Evolutionary conservation across 2,797 vertebrate species (phyloP).

Genomic region (Lithobates pipiens): DNA sequence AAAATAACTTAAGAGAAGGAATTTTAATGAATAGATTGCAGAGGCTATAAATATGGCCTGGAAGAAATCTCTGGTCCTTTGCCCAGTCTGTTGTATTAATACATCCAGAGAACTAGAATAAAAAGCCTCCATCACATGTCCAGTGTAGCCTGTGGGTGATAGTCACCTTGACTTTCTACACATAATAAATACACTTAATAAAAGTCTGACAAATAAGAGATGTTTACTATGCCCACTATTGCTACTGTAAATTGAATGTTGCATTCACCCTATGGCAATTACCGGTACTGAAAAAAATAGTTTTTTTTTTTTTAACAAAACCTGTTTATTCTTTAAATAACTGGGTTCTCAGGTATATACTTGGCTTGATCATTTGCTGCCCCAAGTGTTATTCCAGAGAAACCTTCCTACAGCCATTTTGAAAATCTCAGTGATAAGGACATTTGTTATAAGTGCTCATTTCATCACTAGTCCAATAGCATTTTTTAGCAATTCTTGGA

Average conservation of each 20-base stretch:
- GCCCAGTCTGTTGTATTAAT: conserved; percentile 50
- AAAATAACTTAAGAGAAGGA: conserved; percentile 64
- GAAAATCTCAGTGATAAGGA: too few species aligned
- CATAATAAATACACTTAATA: not conserved
- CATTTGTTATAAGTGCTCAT: too few species aligned
- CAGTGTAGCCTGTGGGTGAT: not conserved
- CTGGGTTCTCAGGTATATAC: too few species aligned
- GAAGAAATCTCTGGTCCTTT: conserved; percentile 60
- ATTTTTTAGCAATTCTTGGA: too few species aligned
- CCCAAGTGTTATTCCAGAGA: too few species aligned
- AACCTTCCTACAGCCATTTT: too few species aligned
- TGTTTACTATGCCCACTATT: not conserved
- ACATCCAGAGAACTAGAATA: not conserved
- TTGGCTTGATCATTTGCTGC: too few species aligned
- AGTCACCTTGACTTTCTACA: conserved; percentile 22
- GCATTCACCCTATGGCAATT: too few species aligned
- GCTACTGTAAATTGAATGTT: not conserved
- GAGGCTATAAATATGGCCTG: conserved; percentile 61
- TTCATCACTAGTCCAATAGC: too few species aligned
- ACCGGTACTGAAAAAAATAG: too few species aligned
- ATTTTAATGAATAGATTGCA: conserved; percentile 65
- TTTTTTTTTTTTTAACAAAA: too few species aligned
- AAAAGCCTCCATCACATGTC: not conserved
- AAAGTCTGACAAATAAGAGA: not conserved
- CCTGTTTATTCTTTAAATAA: too few species aligned